Base-by-base conservation (phyloP, 1,140 invertebrate species). In the Heliconius hewitsoni region DNA sequence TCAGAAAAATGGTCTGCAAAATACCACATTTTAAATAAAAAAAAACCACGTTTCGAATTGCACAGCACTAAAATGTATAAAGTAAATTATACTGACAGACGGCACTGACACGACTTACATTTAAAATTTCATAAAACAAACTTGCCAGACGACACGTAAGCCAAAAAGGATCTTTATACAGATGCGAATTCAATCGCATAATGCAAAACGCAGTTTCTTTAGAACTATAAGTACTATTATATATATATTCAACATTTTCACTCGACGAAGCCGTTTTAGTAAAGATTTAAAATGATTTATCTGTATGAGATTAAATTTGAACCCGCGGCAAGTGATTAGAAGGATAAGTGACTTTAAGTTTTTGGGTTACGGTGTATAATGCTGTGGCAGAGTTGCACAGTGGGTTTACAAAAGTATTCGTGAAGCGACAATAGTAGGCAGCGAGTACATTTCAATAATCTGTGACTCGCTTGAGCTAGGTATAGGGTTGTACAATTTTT, bases 391-490 rank as follows among this genome's bases (percentile, higher is more conserved):
- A 1, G 16, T 8, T 9, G 16, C 37, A 16, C 71, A n/a, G 71
- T 72, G 37, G 37, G 37, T n/a, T 72, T 39, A 72, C 71, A 76
- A 76, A 60, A 76, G 74, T 76, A 42, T 72, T 72, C 71, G 71
- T 37, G 70, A 72, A 60, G 74, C 34, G 52, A 76, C 74, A 76
- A 76, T 76, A 55, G 52, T 60, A 75, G 74, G 74, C 74, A 39
- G 74, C 19, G 71, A 76, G 55, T 76, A 66, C 74, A 76, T 76
- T 76, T 76, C 74, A 76, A 76, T 76, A 76, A 76, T 76, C 52
- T 60, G 52, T 34, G 37, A 72, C 71, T 57, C 74, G 74, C 52
- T 72, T 19, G 34, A 42, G 71, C 71, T 72, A 39, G 34, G 30
- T 9, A 18, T 72, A 72, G 71, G 71, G 71, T 39, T 72, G 11